These are phyloP conservation scores for Papilio protenor DNA, from an alignment of 2,888 invertebrate genomes.

Conservation along the genomic window DNA sequence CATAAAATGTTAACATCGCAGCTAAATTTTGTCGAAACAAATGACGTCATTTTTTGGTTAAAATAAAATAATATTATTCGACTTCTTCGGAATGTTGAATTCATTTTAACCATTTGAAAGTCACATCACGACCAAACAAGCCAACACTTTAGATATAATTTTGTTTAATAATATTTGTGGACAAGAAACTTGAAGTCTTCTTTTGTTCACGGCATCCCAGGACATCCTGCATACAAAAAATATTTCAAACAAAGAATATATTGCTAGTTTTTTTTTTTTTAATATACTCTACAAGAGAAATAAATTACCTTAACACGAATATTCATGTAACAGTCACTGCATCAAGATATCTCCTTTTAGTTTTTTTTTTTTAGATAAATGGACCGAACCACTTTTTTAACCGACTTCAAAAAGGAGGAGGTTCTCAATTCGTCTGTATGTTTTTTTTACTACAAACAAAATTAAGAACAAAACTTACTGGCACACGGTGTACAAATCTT, in stretches of 20 bases:
- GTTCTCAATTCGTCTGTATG: no score
- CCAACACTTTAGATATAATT: neutral
- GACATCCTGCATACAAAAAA: neutral
- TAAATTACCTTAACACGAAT: no score
- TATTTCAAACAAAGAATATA: no score
- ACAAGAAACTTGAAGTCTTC: neutral
- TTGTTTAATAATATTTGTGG: neutral
- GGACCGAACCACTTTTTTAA: neutral
- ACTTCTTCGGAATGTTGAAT: neutral
- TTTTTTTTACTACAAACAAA: constrained; percentile 1
- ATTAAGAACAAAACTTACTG: constrained; percentile 32
- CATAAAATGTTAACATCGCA: neutral
- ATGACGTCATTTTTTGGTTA: neutral
- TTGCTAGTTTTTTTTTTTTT: no score
- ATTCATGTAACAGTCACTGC: neutral
- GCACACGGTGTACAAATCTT: constrained; percentile 54
- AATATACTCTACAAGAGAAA: no score
- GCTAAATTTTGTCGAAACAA: neutral
- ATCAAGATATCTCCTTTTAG: neutral
- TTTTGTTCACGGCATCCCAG: neutral
- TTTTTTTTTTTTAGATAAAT: neutral
- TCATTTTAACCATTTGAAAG: neutral
- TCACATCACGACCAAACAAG: neutral
- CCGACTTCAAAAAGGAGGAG: no score
- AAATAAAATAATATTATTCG: no score